These are phyloP conservation scores for Timandra comae DNA, from an alignment of 2,888 invertebrate genomes.

Conservation along the genomic window DNA sequence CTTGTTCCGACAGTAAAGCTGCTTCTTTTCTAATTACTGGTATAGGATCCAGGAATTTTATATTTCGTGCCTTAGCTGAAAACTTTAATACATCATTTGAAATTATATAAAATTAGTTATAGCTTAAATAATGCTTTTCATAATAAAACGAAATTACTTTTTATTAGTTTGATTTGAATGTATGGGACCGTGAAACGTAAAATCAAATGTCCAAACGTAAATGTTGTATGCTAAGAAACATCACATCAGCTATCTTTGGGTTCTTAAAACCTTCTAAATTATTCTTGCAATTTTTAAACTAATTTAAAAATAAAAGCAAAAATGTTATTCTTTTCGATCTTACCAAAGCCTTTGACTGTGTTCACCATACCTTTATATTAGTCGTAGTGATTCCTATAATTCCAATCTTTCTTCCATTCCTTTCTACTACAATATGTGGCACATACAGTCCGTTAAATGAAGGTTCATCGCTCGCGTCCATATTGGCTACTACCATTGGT, in stretches of 20 bases:
- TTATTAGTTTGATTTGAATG: too few species aligned
- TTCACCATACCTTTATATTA: conserved; percentile 75
- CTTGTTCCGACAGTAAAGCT: conserved; percentile 73
- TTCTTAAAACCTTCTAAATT: too few species aligned
- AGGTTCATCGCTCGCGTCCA: conserved; percentile 81
- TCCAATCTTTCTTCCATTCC: conserved; percentile 83
- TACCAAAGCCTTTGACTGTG: conserved; percentile 4
- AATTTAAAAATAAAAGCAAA: too few species aligned
- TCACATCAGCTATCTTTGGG: too few species aligned
- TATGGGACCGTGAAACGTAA: too few species aligned
- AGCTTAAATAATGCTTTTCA: too few species aligned
- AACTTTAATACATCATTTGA: not conserved
- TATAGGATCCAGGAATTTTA: conserved; percentile 81
- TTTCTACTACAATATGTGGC: conserved; percentile 79
- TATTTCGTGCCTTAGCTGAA: conserved; percentile 59
- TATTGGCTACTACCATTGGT: conserved; percentile 84
- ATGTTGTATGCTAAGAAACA: too few species aligned
- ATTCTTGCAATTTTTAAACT: too few species aligned
- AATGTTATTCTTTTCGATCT: not conserved
- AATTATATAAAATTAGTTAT: too few species aligned
- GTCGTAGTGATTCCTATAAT: conserved; percentile 86
- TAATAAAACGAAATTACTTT: too few species aligned
- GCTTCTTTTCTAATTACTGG: conserved; percentile 79
- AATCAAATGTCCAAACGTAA: too few species aligned
- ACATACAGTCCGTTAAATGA: conserved; percentile 76